A percentile compares a stretch with the other conserved stretches of the same genome.
phyloP scores from a whole-genome alignment of 2,888 invertebrate species.

The Alcis repandata region DNA sequence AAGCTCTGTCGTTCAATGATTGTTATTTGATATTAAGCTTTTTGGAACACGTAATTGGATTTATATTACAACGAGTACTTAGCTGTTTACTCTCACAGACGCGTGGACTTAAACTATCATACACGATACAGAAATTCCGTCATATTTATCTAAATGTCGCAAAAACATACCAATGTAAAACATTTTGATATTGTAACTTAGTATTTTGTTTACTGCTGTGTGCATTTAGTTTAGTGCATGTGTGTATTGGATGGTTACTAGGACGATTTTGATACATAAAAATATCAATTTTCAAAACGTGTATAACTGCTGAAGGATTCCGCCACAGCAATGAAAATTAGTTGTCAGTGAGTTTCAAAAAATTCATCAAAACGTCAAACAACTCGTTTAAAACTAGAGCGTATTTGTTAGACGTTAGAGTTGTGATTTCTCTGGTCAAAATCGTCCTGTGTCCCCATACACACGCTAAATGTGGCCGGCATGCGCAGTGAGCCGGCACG shows the following conservation, averaged over 20 bases:
- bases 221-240: slow-evolving; percentile 75
- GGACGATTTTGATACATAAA: slow-evolving; percentile 25
- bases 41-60: no score
- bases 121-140: no score
- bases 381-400: not conserved
- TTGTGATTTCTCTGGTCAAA: slow-evolving; percentile 3
- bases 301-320: no score
- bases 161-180: slow-evolving; percentile 18
- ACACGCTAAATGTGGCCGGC: slow-evolving; percentile 54
- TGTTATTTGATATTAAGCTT: no score
- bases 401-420: not conserved
- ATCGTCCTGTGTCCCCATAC: slow-evolving; percentile 39
- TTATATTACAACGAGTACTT: no score
- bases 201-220: slow-evolving; percentile 75
- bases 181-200: slow-evolving; percentile 47
- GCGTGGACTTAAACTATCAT: not conserved
- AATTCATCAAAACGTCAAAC: not conserved
- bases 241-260: slow-evolving; percentile 51
- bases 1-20: no score
- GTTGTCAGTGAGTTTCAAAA: not conserved
- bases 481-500: slow-evolving; percentile 84
- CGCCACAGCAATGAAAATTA: not conserved
- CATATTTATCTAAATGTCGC: slow-evolving; percentile 21
- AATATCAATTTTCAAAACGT: not conserved
- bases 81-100: no score